Conservation (phyloP, 2,113 vertebrate species). For the Lophotis ruficrista region DNA sequence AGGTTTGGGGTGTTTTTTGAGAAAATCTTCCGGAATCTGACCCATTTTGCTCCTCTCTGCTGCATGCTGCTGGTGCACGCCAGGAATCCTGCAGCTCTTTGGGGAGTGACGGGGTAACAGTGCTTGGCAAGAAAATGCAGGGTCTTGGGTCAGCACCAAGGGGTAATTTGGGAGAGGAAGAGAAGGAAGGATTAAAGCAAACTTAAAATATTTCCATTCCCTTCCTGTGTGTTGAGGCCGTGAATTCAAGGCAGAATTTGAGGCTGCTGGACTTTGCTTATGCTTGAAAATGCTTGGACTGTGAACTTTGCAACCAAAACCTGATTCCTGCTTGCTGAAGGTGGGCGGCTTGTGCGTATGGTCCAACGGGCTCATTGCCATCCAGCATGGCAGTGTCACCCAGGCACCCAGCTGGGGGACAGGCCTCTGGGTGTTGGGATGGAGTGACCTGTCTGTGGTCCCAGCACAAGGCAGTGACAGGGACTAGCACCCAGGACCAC, state of each 20-base stretch:
- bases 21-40: not conserved
- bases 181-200: not conserved
- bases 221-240: not conserved
- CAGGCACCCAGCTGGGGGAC: not conserved
- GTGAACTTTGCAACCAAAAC: not conserved
- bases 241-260: not conserved
- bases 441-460: not conserved
- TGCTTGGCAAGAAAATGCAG: too few species aligned
- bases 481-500: not conserved
- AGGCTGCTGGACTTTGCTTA: not conserved
- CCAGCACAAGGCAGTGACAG: not conserved
- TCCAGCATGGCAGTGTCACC: not conserved
- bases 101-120: not conserved
- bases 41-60: not conserved
- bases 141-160: too few species aligned
- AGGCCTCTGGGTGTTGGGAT: not conserved
- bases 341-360: not conserved
- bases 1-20: not conserved
- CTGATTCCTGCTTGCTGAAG: not conserved
- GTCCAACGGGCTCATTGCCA: rapidly evolving
- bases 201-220: not conserved
- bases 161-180: too few species aligned
- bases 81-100: not conserved
- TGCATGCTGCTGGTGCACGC: rapidly evolving
- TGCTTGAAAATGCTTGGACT: not conserved